Evolutionary conservation across 2,888 invertebrate genomes (phyloP).

Genomic region (Eretmocerus hayati): DNA sequence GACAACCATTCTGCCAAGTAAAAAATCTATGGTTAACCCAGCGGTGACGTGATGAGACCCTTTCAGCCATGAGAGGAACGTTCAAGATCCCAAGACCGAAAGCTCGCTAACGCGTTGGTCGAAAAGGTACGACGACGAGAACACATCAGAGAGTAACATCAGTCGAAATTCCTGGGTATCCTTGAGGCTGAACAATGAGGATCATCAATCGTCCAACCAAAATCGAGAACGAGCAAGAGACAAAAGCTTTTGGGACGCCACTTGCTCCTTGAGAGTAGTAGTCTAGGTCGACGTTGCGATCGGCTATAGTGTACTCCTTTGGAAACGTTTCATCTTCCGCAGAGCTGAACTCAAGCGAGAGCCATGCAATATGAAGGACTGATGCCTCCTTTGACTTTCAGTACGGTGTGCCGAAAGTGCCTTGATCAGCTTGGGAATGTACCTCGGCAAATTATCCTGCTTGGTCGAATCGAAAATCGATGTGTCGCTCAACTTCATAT

Average conservation of each 20-base stretch:
- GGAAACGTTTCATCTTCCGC: constrained; percentile 16
- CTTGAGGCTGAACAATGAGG: constrained; percentile 16
- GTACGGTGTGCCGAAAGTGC: constrained; percentile 13
- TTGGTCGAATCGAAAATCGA: constrained; percentile 22
- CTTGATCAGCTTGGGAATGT: neutral
- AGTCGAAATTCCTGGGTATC: constrained; percentile 11
- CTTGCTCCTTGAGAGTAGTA: too few species aligned
- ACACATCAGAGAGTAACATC: constrained; percentile 1
- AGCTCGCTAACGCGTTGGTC: too few species aligned
- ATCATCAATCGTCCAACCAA: constrained; percentile 18
- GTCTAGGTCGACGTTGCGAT: too few species aligned
- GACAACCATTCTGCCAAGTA: too few species aligned
- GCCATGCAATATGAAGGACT: neutral
- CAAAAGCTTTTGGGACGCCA: neutral
- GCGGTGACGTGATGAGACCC: too few species aligned
- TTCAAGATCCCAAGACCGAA: too few species aligned
- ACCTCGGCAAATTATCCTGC: constrained; percentile 20
- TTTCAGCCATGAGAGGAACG: too few species aligned
- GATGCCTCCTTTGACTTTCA: too few species aligned
- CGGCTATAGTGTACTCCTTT: too few species aligned
- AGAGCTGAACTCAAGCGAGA: constrained; percentile 3
- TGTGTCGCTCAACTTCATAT: too few species aligned
- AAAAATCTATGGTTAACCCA: too few species aligned
- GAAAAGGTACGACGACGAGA: neutral
- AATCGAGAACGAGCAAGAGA: constrained; percentile 8